Base-by-base conservation (phyloP, 2,797 vertebrate species). In the Muraenolepis orangiensis region DNA sequence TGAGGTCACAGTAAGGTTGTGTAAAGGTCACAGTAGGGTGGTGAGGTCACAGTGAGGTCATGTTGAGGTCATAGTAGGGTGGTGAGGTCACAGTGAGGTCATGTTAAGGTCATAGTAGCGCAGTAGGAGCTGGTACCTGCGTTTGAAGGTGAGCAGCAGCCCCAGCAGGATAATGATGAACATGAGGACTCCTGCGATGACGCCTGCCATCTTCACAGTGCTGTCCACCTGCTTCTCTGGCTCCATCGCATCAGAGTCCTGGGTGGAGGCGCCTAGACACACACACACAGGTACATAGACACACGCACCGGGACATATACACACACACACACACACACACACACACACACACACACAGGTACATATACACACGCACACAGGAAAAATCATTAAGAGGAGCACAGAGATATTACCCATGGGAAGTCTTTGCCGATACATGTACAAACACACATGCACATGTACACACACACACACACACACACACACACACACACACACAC, bases 151-250 rank as follows among this genome's bases (percentile, higher is more conserved):
- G 73, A 99, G 96, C 85, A 98, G 95, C 36, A 96, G 95, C 0
- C 97, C 97, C 61, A 99, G 89, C 46, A 99, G 96, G 82, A 99
- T 98, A 84, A 99, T 98, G 85, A 98, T 93, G 89, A 98, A 98
- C 97, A 99, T 97, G 74, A 99, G 94, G 76, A 98, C 96, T 13
- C 97, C 97, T 0, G 97, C 97, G n/a, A 99, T 95, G 71, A 98
- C 96, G 0, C 97, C 97, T 0, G 97, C 97, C 95, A 98, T 97
- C 88, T 99, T 98, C 86, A 98, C 96, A 0, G 96, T 98, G 87
- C 93, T 95, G 91, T 99, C 97, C 72, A 96, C 96, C 90, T 98
- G 97, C 84, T 98, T 98, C 92, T 99, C 97, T 0, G 97, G 97
- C 80, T 99, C 97, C 91, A 98, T 94, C 0, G 96, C 95, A 23